A percentile compares a stretch with the other conserved stretches of the same genome.
Evolutionary conservation across 1,140 invertebrate species (phyloP).

Genomic region (Lysiphlebus fabarum): DNA sequence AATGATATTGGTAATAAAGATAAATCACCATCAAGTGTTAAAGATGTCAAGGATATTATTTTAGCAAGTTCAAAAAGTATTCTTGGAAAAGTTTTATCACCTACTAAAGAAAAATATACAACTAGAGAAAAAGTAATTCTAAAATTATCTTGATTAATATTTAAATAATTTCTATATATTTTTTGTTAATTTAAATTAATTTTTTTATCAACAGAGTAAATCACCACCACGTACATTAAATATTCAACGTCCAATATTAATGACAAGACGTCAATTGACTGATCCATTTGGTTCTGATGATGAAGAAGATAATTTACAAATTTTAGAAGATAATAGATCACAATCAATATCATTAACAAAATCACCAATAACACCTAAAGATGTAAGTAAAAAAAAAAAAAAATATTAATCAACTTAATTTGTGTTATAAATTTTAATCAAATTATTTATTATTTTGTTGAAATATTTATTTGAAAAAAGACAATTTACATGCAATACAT

Average conservation of each 20-base stretch:
- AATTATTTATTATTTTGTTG: no score
- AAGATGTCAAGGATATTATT: conserved; percentile 73
- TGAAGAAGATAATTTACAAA: conserved; percentile 68
- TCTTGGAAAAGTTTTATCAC: conserved; percentile 75
- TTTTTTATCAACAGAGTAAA: conserved; percentile 44
- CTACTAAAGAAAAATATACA: conserved; percentile 65
- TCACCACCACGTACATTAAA: conserved; percentile 48
- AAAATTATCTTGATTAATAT: conserved; percentile 17
- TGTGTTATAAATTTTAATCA: no score
- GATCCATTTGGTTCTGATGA: conserved; percentile 91
- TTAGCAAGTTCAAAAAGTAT: conserved; percentile 73
- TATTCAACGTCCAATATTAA: conserved; percentile 62
- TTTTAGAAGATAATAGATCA: conserved; percentile 48
- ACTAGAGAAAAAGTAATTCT: conserved; percentile 47
- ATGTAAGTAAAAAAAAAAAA: conserved; percentile 44
- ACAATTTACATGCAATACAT: no score
- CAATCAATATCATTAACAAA: conserved; percentile 48
- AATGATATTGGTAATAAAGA: conserved; percentile 48
- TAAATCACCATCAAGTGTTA: conserved; percentile 58
- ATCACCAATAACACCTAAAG: conserved; percentile 44
- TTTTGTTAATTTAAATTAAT: conserved; percentile 18
- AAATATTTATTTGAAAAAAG: no score
- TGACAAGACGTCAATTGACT: conserved; percentile 81
- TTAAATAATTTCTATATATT: conserved; percentile 4
- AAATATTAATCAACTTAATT: conserved; percentile 7